Conservation (phyloP, 2,888 invertebrate species). For the Chouioia cunea region DNA sequence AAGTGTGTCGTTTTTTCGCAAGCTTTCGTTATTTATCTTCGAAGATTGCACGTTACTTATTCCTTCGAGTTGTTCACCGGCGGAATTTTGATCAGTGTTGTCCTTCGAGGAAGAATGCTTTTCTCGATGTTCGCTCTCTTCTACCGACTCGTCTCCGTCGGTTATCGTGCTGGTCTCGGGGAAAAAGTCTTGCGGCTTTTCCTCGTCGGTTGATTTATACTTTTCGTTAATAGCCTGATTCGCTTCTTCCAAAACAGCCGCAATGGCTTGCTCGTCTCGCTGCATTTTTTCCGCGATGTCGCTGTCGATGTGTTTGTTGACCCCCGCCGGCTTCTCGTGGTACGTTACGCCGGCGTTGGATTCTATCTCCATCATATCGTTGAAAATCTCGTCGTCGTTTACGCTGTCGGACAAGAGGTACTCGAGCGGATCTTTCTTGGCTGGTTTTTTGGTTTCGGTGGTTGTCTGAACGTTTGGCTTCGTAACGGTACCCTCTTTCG, state of each 20-base stretch:
- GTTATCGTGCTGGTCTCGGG: too few species aligned
- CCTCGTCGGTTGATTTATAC: too few species aligned
- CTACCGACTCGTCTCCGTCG: background rate
- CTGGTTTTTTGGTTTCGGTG: background rate
- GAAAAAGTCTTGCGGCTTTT: too few species aligned
- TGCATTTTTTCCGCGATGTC: conserved; percentile 13
- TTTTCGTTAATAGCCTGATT: background rate
- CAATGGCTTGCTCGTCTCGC: conserved; percentile 18
- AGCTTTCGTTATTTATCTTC: too few species aligned
- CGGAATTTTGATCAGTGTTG: background rate
- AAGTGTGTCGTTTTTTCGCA: too few species aligned
- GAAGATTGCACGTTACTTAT: too few species aligned
- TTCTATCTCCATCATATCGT: conserved; percentile 10
- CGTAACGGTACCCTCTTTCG: background rate
- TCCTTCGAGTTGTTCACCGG: too few species aligned
- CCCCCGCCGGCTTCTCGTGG: too few species aligned
- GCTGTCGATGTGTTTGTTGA: background rate
- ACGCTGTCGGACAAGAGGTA: conserved; percentile 17
- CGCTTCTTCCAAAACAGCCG: background rate
- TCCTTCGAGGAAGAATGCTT: background rate
- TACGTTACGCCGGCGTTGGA: conserved; percentile 6
- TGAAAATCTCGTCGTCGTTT: conserved; percentile 1
- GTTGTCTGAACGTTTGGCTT: background rate
- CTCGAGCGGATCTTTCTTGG: conserved; percentile 5
- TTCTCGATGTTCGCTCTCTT: background rate